Evolutionary conservation across 1,140 invertebrate genomes (phyloP), one percentile per base, ranked within the genome.

Genomic region (Colletes gigas): DNA sequence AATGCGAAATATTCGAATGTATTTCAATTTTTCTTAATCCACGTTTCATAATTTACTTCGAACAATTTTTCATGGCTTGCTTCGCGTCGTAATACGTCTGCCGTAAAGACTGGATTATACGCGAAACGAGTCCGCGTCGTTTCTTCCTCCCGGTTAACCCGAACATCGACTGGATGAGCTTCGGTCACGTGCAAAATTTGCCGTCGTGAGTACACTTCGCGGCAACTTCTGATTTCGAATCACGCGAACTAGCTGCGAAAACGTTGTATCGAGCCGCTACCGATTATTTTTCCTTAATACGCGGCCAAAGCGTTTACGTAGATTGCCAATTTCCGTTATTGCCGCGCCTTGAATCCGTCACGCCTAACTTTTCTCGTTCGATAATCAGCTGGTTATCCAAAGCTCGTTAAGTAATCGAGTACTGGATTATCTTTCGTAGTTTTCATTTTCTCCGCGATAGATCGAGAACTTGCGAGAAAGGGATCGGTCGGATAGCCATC

Each of bases 211-310:
- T 12, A 54, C 15, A 50, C 19, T 3, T 14, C 14, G 57, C 5
- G 17, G 44, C 14, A 60, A 52, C 68, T 19, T 60, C 66, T 39
- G 57, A 77, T 60, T 60, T 69, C 12, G 21, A 19, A 41, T 21
- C 76, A 41, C 47, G 67, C 68, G 52, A 62, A 70, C 55, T 44
- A 21, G 44, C 30, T 78, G 57, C 30, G 59, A 78, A 78, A 78
- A 78, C 71, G 54, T 78, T 14, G 15, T 76, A 44, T 41, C 62
- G 63, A 76, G 19, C 14, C 41, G n/a, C 1, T 10, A 0, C 17
- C 52, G 74, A 76, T 76, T 59, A 76, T 76, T 76, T 76, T 68
- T 55, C 55, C 57, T 68, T 68, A 59, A 30, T 76, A 76, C 41
- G 14, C 6, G 15, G 9, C 30, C 19, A 68, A 76, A 68, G 19